Conservation (phyloP, 2,888 invertebrate genomes). For the Folsomia manolachei region DNA sequence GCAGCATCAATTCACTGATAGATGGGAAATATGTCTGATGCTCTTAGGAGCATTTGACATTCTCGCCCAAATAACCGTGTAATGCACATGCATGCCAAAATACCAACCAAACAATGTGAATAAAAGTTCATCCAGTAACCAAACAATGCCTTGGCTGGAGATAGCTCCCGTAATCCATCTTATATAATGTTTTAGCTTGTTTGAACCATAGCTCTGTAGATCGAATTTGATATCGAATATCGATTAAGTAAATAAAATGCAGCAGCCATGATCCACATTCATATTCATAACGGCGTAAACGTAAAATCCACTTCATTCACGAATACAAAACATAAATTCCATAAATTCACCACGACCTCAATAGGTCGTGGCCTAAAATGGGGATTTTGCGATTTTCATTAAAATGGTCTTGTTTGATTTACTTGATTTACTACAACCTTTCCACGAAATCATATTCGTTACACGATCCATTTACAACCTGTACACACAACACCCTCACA, state of each 20-base stretch:
- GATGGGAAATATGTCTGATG: not conserved
- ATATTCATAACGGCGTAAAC: no score
- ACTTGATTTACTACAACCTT: no score
- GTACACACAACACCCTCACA: not conserved
- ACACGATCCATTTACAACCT: not conserved
- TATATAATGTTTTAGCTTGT: not conserved
- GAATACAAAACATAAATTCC: no score
- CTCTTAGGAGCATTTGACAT: no score
- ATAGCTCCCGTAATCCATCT: not conserved
- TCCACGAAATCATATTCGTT: conserved; percentile 3
- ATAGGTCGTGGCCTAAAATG: no score
- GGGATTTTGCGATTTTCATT: no score
- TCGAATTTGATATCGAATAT: not conserved
- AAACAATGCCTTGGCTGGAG: not conserved
- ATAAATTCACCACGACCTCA: no score
- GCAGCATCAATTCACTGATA: not conserved
- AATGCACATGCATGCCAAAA: no score
- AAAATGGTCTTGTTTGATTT: no score
- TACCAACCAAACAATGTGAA: no score
- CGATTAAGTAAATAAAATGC: not conserved
- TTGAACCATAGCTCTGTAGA: not conserved
- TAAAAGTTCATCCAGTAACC: not conserved
- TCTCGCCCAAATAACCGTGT: no score
- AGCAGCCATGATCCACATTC: not conserved
- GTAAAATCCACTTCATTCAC: no score